Evolutionary conservation across 2,888 invertebrate genomes (phyloP).

Genomic region (Apeira syringaria): DNA sequence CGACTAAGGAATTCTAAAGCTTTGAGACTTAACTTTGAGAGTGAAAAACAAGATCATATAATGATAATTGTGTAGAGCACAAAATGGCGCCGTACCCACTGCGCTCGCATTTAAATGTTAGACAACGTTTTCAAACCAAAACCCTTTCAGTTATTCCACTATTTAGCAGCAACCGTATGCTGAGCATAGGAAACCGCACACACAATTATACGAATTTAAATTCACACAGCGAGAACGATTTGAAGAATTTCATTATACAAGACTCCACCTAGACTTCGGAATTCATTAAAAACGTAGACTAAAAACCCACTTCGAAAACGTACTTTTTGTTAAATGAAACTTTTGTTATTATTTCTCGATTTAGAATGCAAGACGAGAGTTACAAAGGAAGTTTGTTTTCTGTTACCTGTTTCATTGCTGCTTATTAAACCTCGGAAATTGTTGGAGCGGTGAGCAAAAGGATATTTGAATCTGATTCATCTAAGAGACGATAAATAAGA

Average conservation of each 20-base stretch:
- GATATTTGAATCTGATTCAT: slow-evolving; percentile 29
- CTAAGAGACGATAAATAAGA: slow-evolving; percentile 26
- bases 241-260: slow-evolving; percentile 79
- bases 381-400: slow-evolving; percentile 29
- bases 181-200: slow-evolving; percentile 43
- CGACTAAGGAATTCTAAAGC: too few relatives aligned
- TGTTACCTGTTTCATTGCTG: slow-evolving; percentile 36
- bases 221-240: slow-evolving; percentile 60
- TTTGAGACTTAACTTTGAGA: too few relatives aligned
- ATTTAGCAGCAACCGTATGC: slow-evolving; percentile 17
- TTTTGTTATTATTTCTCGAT: slow-evolving; percentile 57
- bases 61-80: too few relatives aligned
- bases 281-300: slow-evolving; percentile 65
- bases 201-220: slow-evolving; percentile 73
- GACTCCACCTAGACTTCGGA: slow-evolving; percentile 64
- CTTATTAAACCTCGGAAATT: slow-evolving; percentile 26
- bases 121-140: too few relatives aligned
- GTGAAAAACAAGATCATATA: too few relatives aligned
- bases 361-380: slow-evolving; percentile 46
- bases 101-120: too few relatives aligned
- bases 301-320: slow-evolving; percentile 59
- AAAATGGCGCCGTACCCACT: too few relatives aligned
- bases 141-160: slow-evolving; percentile 14
- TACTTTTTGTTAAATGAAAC: slow-evolving; percentile 64
- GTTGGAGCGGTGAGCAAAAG: slow-evolving; percentile 24